Evolutionary conservation across 1,140 invertebrate genomes (phyloP).

Genomic region (Phthorimaea operculella): DNA sequence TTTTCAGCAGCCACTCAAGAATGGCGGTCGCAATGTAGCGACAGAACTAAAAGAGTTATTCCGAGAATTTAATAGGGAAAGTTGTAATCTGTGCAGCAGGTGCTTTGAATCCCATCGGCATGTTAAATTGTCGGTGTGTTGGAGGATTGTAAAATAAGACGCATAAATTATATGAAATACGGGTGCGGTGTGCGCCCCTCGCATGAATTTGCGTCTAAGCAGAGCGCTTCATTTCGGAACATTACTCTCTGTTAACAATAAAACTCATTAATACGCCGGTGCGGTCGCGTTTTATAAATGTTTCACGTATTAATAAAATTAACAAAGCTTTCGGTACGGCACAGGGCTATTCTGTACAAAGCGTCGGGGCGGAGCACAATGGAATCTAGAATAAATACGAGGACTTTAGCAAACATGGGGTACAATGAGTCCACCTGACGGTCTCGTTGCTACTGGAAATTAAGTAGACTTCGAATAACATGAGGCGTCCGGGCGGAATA

Average conservation of each 20-base stretch:
- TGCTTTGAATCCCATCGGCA: slow-evolving; percentile 27
- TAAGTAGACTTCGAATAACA: too few species aligned
- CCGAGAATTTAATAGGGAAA: slow-evolving; percentile 22
- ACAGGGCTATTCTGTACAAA: slow-evolving; percentile 59
- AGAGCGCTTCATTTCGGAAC: slow-evolving; percentile 48
- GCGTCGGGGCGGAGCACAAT: slow-evolving; percentile 57
- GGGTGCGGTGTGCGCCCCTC: slow-evolving; percentile 15
- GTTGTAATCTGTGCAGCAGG: slow-evolving; percentile 29
- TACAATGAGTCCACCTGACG: slow-evolving; percentile 60
- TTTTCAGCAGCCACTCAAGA: slow-evolving; percentile 8
- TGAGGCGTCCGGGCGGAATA: slow-evolving; percentile 17
- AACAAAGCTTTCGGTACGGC: slow-evolving; percentile 53
- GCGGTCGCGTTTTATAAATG: slow-evolving; percentile 64
- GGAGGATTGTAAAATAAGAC: slow-evolving; percentile 45
- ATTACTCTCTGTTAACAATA: slow-evolving; percentile 61
- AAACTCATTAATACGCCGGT: slow-evolving; percentile 61
- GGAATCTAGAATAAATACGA: slow-evolving; percentile 65
- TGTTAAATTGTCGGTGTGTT: slow-evolving; percentile 17
- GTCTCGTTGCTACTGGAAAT: slow-evolving; percentile 38
- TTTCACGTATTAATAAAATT: slow-evolving; percentile 68
- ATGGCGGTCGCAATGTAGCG: not conserved
- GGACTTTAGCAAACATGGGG: slow-evolving; percentile 55
- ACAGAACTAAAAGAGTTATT: slow-evolving; percentile 17
- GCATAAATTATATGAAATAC: slow-evolving; percentile 50
- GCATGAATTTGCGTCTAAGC: slow-evolving; percentile 44